A percentile compares a stretch with the other conserved stretches of the same genome.
These are phyloP conservation scores for Aphelenchoides fujianensis DNA, from an alignment of 1,140 invertebrate genomes.

Conservation along the genomic window DNA sequence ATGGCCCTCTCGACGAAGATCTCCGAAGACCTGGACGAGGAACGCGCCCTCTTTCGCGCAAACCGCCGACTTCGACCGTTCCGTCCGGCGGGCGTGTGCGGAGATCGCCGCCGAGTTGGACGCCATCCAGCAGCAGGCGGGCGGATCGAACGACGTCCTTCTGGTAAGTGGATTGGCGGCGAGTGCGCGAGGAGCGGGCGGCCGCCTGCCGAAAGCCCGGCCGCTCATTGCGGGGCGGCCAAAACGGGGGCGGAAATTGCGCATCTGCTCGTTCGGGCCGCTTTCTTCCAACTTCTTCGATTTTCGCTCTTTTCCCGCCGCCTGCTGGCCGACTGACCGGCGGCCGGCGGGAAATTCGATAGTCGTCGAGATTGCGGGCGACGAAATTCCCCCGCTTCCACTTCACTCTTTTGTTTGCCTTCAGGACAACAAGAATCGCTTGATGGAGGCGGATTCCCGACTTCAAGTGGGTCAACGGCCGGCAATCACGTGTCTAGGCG, in stretches of 20 bases:
- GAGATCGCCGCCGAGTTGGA: slow-evolving; percentile 19
- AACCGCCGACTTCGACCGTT: not conserved
- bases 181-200: too few species aligned
- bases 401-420: not conserved
- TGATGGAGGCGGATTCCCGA: slow-evolving; percentile 9
- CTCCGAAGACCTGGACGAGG: slow-evolving; percentile 19
- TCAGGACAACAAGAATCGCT: not conserved
- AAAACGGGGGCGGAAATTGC: too few species aligned
- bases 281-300: too few species aligned
- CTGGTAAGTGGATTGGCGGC: slow-evolving; percentile 13
- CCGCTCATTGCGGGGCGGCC: too few species aligned
- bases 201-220: too few species aligned
- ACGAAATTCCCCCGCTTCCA: not conserved
- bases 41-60: slow-evolving; percentile 3
- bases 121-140: slow-evolving; percentile 25
- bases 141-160: not conserved
- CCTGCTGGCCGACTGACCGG: not conserved
- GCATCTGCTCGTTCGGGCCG: too few species aligned
- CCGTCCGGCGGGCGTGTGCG: not conserved
- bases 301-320: not conserved
- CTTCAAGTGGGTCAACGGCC: too few species aligned
- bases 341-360: not conserved
- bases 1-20: slow-evolving; percentile 11
- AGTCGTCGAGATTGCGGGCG: not conserved
- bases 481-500: too few species aligned